Evolutionary conservation across 1,140 invertebrate species (phyloP).

Genomic region (Diabrotica virgifera): DNA sequence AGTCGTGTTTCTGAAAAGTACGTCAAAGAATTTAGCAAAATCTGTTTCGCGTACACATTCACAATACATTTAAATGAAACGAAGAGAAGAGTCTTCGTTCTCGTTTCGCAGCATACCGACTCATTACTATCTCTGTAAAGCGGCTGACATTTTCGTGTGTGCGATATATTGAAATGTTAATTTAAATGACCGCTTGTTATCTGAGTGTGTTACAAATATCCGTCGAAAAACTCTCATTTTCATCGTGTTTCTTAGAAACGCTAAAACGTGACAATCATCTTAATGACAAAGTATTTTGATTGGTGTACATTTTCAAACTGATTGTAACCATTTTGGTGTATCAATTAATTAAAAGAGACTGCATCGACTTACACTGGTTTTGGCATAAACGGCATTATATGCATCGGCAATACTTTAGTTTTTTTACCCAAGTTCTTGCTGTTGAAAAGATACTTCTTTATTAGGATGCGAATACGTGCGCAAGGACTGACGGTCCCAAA

Average conservation of each 20-base stretch:
- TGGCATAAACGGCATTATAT: conserved; percentile 23
- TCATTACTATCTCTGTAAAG: conserved; percentile 11
- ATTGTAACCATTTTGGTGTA: conserved; percentile 29
- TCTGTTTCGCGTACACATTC: background rate
- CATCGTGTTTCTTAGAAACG: conserved; percentile 16
- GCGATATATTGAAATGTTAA: conserved; percentile 23
- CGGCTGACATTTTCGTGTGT: conserved; percentile 16
- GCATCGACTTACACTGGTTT: conserved; percentile 23
- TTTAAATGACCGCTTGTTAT: conserved; percentile 23
- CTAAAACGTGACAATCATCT: conserved; percentile 25
- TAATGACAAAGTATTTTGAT: conserved; percentile 26
- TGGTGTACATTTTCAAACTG: conserved; percentile 28
- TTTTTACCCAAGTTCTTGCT: conserved; percentile 7
- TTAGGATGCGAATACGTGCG: conserved; percentile 14
- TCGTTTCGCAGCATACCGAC: conserved; percentile 1
- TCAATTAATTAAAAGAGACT: conserved; percentile 26
- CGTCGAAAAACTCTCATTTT: conserved; percentile 15
- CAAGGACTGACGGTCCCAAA: conserved; percentile 4
- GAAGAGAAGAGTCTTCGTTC: background rate
- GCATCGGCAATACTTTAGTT: conserved; percentile 10
- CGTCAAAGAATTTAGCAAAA: background rate
- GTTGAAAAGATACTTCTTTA: conserved; percentile 21
- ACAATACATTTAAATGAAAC: background rate
- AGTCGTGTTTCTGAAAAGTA: too few relatives aligned
- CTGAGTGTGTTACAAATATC: conserved; percentile 21